These are phyloP conservation scores for Chloroceryle inda DNA, from an alignment of 2,797 vertebrate genomes.

Conservation along the genomic window DNA sequence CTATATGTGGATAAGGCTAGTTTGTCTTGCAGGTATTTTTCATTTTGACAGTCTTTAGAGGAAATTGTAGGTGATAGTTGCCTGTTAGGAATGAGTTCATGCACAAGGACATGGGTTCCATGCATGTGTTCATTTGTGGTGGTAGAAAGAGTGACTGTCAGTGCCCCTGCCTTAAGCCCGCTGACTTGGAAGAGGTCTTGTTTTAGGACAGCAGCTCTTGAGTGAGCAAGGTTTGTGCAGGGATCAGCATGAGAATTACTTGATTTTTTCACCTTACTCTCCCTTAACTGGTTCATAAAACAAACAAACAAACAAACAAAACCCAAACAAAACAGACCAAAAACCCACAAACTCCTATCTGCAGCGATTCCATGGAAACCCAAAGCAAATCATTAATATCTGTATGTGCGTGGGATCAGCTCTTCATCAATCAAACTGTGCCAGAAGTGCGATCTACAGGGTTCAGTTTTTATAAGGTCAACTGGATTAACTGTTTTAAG, in stretches of 20 bases:
- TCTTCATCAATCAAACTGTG: neutral
- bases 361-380: conserved; percentile 16
- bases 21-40: neutral
- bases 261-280: neutral
- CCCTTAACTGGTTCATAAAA: neutral
- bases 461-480: conserved; percentile 14
- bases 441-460: neutral
- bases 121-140: neutral
- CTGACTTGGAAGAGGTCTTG: neutral
- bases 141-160: neutral
- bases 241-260: neutral
- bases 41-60: neutral
- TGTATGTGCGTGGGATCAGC: neutral
- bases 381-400: neutral
- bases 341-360: neutral
- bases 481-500: conserved; percentile 50
- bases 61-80: neutral
- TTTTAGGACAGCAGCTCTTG: neutral
- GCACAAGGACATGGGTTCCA: neutral
- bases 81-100: neutral
- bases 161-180: neutral
- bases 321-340: too few species aligned
- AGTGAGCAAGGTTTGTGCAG: neutral
- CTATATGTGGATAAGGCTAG: neutral
- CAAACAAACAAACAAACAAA: neutral